phyloP scores from a whole-genome alignment of 2,797 vertebrate species.

The Acanthiza pusilla region DNA sequence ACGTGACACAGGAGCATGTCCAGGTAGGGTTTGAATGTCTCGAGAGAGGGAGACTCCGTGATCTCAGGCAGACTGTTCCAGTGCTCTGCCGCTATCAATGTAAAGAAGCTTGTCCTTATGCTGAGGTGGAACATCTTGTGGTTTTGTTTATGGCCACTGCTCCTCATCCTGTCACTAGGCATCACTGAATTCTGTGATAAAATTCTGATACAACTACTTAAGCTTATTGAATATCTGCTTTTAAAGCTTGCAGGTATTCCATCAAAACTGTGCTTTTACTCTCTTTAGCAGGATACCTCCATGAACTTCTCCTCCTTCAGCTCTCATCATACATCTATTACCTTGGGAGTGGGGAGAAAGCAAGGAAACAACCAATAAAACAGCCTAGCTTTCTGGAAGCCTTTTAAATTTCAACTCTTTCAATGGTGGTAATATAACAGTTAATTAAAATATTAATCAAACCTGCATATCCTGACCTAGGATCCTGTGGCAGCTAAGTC shows the following conservation, averaged over 20 bases:
- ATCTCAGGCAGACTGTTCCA: neutral
- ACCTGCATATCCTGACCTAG: neutral
- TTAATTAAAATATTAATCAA: neutral
- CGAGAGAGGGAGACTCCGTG: neutral
- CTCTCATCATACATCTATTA: neutral
- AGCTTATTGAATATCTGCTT: neutral
- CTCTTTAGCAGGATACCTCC: neutral
- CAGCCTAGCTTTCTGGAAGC: neutral
- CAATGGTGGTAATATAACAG: neutral
- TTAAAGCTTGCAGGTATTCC: neutral
- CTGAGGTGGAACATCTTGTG: neutral
- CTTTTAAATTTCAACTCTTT: neutral
- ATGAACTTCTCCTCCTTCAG: neutral
- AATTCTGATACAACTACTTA: neutral
- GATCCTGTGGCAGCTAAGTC: neutral
- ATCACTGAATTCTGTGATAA: neutral
- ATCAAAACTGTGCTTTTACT: neutral
- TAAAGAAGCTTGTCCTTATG: neutral
- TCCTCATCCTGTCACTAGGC: rapidly evolving
- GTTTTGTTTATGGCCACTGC: neutral
- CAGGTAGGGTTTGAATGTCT: neutral
- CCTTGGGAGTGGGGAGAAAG: neutral
- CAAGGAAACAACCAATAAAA: neutral
- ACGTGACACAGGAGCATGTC: neutral
- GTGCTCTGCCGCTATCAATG: neutral